A percentile compares a stretch with the other conserved stretches of the same genome.
Evolutionary conservation across 2,888 invertebrate genomes (phyloP).

Genomic region (Caenorhabditis doughertyi): DNA sequence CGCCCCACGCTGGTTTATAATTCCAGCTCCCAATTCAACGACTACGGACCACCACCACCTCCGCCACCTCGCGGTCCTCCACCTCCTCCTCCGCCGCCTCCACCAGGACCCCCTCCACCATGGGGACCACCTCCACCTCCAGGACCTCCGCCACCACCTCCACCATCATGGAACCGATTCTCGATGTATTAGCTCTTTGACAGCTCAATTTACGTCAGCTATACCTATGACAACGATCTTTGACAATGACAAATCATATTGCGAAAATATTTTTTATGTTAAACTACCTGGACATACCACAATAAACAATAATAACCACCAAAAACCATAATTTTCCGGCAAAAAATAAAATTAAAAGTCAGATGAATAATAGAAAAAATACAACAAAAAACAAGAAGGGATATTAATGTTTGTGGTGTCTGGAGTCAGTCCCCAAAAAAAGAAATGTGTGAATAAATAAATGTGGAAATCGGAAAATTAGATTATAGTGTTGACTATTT

Average conservation of each 20-base stretch:
- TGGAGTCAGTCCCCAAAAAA: slow-evolving; percentile 1
- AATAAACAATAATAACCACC: slow-evolving; percentile 6
- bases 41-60: slow-evolving; percentile 51
- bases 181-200: background rate
- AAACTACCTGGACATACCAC: background rate
- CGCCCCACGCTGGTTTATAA: too few relatives aligned
- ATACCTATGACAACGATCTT: background rate
- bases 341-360: background rate
- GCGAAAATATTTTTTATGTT: background rate
- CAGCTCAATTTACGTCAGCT: background rate
- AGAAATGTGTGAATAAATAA: background rate
- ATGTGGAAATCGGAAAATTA: background rate
- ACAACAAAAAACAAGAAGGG: background rate
- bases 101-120: slow-evolving; percentile 41
- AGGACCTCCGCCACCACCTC: slow-evolving; percentile 30
- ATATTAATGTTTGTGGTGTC: slow-evolving; percentile 9
- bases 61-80: slow-evolving; percentile 39
- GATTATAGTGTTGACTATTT: slow-evolving; percentile 19
- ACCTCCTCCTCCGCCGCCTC: slow-evolving; percentile 44
- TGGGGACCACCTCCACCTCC: slow-evolving; percentile 41
- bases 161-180: slow-evolving; percentile 20
- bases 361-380: background rate
- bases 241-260: background rate
- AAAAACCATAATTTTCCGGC: slow-evolving; percentile 2
- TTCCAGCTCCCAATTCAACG: slow-evolving; percentile 42